Evolutionary conservation across 2,113 vertebrate genomes (phyloP), one percentile per base, ranked within the genome.

Genomic region (Cavia aperea): DNA sequence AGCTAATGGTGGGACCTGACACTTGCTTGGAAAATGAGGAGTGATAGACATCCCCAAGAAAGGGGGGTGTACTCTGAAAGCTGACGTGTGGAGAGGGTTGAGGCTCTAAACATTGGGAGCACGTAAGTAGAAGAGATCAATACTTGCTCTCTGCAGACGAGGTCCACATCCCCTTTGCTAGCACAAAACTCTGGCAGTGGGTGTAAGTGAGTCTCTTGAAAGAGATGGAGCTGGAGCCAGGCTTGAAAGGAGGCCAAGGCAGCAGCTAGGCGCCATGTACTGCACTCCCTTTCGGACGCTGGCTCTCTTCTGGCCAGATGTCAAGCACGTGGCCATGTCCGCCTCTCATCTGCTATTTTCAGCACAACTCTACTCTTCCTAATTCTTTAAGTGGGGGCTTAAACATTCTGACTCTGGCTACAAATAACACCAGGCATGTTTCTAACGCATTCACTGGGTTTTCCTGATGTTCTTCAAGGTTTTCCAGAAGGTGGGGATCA

Each of bases 201-300:
- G 62, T 29, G 3, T 26, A 0, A 0, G 14, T 33, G 81, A 23
- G 23, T 62, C 62, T 66, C 73, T 49, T 33, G 15, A 43, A 73
- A 16, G 60, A 33, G 51, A 24, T 0, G 36, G 49, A 8, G 4
- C 2, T 49, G 3, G 36, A 56, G 21, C 58, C 4, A 7, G 78
- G 15, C 85, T 54, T 2, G 43, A 79, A 49, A 65, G 43, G 62
- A 90, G 18, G 51, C 63, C 29, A 3, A 33, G 46, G 63, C n/a
- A n/a, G 49, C 21, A 4, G 12, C 2, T 18, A 54, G 36, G 65
- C 33, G 14, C 4, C 14, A 2, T 2, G 1, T 33, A 21, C 58
- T 33, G 15, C 2, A 1, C 43, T 24, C 29, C 46, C 39, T 83
- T 49, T 36, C 1, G 8, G 31, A 62, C 24, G 19, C 16, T 6